Percentiles rank a stretch among this genome's conserved stretches.
Evolutionary conservation across 2,113 vertebrate species (phyloP).

Genomic region (Etheostoma cragini): DNA sequence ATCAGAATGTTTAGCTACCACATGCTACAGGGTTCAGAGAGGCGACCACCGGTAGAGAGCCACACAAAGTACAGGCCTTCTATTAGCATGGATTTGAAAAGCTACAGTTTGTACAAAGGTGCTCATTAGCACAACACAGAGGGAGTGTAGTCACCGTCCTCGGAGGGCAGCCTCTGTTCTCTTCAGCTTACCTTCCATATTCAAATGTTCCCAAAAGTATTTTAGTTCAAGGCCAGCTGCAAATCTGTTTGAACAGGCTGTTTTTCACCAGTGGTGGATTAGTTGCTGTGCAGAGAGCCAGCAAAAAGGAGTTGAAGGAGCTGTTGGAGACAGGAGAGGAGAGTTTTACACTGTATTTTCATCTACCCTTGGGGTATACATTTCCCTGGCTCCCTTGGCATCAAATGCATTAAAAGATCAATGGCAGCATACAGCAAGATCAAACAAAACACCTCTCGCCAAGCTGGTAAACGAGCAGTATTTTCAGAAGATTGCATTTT

Average conservation of each 20-base stretch:
- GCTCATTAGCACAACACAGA: slow-evolving; percentile 86
- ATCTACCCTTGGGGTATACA: slow-evolving; percentile 65
- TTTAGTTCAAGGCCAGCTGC: slow-evolving; percentile 75
- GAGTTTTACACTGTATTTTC: slow-evolving; percentile 28
- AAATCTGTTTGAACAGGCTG: slow-evolving; percentile 67
- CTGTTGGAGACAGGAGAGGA: slow-evolving; percentile 32
- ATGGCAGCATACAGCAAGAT: slow-evolving; percentile 55
- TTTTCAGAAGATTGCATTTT: slow-evolving; percentile 45
- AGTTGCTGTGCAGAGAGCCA: slow-evolving; percentile 35
- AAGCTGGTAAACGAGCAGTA: slow-evolving; percentile 55
- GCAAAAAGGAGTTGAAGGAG: slow-evolving; percentile 40
- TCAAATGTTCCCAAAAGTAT: slow-evolving; percentile 78
- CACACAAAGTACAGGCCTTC: slow-evolving; percentile 75
- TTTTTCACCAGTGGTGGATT: slow-evolving; percentile 49
- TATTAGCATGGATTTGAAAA: slow-evolving; percentile 83
- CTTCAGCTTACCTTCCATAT: slow-evolving; percentile 76
- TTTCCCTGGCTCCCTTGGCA: slow-evolving; percentile 48
- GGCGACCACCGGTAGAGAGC: slow-evolving; percentile 59
- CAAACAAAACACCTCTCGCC: slow-evolving; percentile 42
- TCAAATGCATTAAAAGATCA: slow-evolving; percentile 76
- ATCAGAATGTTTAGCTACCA: slow-evolving; percentile 70
- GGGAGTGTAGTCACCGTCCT: slow-evolving; percentile 71
- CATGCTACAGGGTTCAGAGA: slow-evolving; percentile 67
- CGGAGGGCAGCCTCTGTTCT: slow-evolving; percentile 75
- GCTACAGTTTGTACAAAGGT: slow-evolving; percentile 77